Conservation (phyloP, 2,113 vertebrate genomes). For the Coracopsis vasa region DNA sequence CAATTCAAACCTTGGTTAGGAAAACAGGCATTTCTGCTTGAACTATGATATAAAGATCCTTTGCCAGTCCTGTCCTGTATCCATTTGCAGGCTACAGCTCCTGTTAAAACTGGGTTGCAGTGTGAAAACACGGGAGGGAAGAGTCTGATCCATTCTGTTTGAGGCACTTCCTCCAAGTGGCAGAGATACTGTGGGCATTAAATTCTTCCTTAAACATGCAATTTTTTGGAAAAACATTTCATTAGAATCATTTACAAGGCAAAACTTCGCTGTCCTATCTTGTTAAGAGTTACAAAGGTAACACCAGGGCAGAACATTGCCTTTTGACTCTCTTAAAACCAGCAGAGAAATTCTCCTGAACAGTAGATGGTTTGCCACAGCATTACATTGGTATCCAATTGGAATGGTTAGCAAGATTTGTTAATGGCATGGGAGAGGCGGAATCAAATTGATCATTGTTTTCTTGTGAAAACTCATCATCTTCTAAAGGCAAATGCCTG, state of each 20-base stretch:
- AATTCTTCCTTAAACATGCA: neutral
- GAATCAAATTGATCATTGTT: neutral
- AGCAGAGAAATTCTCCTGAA: neutral
- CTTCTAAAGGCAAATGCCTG: neutral
- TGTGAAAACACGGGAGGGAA: neutral
- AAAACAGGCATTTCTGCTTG: constrained; percentile 48
- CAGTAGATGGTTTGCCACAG: neutral
- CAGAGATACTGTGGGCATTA: neutral
- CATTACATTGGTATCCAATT: neutral
- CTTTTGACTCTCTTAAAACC: constrained; percentile 21
- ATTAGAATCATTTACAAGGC: neutral
- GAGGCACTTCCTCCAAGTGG: neutral
- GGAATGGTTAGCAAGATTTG: neutral
- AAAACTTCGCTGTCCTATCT: constrained; percentile 19
- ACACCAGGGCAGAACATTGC: neutral
- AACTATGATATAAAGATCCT: constrained; percentile 29
- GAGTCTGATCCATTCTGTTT: constrained; percentile 1
- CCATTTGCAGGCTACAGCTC: neutral
- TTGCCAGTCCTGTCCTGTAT: neutral
- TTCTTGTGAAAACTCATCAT: neutral
- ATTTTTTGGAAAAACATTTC: neutral
- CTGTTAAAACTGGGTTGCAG: neutral
- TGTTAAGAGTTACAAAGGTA: constrained; percentile 30
- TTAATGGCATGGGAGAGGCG: neutral
- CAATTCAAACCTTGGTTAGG: constrained; percentile 37